phyloP scores from a whole-genome alignment of 2,888 invertebrate genomes.

The Lycophotia porphyrea region DNA sequence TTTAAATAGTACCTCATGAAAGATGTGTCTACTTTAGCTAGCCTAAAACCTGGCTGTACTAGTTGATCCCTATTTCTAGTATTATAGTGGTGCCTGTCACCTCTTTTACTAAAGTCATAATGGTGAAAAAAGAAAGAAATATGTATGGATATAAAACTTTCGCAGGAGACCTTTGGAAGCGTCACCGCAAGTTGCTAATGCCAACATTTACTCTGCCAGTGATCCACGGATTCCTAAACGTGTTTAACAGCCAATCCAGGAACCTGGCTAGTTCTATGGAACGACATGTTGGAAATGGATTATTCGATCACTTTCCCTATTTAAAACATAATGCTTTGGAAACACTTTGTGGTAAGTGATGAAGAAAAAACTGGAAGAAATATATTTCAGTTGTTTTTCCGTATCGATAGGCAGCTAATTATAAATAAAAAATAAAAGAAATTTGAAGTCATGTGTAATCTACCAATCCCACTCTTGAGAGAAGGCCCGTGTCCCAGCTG shows the following conservation, averaged over 20 bases:
- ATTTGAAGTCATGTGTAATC: neutral
- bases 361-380: neutral
- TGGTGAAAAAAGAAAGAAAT: too few relatives aligned
- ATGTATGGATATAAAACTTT: too few relatives aligned
- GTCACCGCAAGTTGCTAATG: slow-evolving; percentile 26
- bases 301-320: slow-evolving; percentile 10
- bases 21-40: too few relatives aligned
- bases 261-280: slow-evolving; percentile 15
- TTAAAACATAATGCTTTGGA: slow-evolving; percentile 29
- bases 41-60: too few relatives aligned
- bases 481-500: neutral
- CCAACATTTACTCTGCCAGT: slow-evolving; percentile 37
- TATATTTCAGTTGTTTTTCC: neutral
- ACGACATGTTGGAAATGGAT: slow-evolving; percentile 19
- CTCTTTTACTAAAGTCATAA: too few relatives aligned
- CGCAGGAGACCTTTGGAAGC: slow-evolving; percentile 37
- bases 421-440: neutral
- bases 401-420: too few relatives aligned
- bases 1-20: too few relatives aligned
- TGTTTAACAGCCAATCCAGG: slow-evolving; percentile 37
- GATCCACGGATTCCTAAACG: slow-evolving; percentile 26
- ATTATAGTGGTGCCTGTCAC: too few relatives aligned
- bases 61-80: too few relatives aligned
- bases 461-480: neutral
- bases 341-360: slow-evolving; percentile 28